phyloP scores from a whole-genome alignment of 2,797 vertebrate genomes.

The Siniperca obscura region DNA sequence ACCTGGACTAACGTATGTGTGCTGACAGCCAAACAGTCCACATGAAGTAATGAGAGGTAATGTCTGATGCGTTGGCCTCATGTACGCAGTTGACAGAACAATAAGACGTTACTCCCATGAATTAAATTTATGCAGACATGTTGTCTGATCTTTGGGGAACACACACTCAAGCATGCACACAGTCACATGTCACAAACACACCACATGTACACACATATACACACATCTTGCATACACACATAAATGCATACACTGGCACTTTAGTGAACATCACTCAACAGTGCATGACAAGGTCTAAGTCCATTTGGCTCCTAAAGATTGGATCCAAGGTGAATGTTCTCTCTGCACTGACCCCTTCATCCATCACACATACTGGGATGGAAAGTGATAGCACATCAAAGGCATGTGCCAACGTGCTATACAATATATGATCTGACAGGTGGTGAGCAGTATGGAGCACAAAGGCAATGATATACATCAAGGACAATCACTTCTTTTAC shows the following conservation, averaged over 20 bases:
- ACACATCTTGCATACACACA: neutral
- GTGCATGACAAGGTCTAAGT: conserved; percentile 26
- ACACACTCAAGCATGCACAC: conserved; percentile 14
- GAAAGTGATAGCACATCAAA: conserved; percentile 47
- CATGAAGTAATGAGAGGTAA: conserved; percentile 50
- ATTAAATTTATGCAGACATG: conserved; percentile 33
- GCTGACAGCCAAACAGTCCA: conserved; percentile 54
- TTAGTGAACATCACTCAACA: conserved; percentile 27
- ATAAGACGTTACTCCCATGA: conserved; percentile 28
- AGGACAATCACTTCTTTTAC: conserved; percentile 13
- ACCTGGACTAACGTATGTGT: conserved; percentile 33
- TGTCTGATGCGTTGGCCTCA: conserved; percentile 30
- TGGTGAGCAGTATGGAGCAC: conserved; percentile 42
- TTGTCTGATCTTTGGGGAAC: conserved; percentile 18
- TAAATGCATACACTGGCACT: neutral
- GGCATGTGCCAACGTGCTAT: conserved; percentile 25
- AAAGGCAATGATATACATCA: conserved; percentile 36
- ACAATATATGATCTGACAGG: conserved; percentile 50
- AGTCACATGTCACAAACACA: conserved; percentile 14
- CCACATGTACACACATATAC: neutral
- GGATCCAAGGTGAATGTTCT: conserved; percentile 64
- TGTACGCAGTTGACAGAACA: conserved; percentile 17
- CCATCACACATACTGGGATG: conserved; percentile 47
- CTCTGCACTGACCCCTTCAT: conserved; percentile 52
- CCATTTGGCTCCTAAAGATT: conserved; percentile 23